Evolutionary conservation across 2,888 invertebrate species (phyloP), one percentile per base, ranked within the genome.

Genomic region (Anorthoa munda): DNA sequence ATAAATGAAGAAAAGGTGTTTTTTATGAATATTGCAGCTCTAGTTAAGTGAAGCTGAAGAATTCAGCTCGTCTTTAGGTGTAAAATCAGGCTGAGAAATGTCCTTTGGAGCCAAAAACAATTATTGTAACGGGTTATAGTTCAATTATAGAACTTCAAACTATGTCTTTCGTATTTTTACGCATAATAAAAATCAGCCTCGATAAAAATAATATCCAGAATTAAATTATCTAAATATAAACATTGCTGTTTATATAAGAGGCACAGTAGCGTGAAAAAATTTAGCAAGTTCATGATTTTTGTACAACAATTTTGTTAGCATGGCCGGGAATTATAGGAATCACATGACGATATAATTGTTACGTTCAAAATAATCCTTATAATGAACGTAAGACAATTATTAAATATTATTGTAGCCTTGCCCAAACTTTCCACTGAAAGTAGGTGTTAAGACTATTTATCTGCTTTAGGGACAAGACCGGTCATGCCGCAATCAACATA

Each of bases 341-440:
- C 1, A 26, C 26, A 46, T 55, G 63, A 31, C 15, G 18, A 46
- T 26, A 53, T 75, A 72, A 72, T 80, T 59, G 56, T 73, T 83
- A 73, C 63, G n/a, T 78, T 75, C 74, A 72, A 65, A 60, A 71
- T 59, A 53, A 72, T 66, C 23, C 23, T 66, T 75, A 60, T 72
- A 67, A 66, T 82, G 82, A 82, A 80, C 69, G 65, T 81, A 73
- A 77, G 12, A 72, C 53, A 72, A 72, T 72, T 53, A 69, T 60
- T 23, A 60, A 70, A 23, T 21, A 53, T 56, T 21, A 56, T 66
- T 31, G 46, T 59, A 55, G 89, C 86, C 92, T 94, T 93, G 86
- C 90, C 89, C 92, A 71, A 78, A 91, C 93, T 94, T 94, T 93
- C 88, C 15, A 9, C 31, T 39, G 89, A 93, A 94, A 94, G 91